Evolutionary conservation across 2,797 vertebrate genomes (phyloP), one percentile per base, ranked within the genome.

Genomic region (Acanthiza pusilla): DNA sequence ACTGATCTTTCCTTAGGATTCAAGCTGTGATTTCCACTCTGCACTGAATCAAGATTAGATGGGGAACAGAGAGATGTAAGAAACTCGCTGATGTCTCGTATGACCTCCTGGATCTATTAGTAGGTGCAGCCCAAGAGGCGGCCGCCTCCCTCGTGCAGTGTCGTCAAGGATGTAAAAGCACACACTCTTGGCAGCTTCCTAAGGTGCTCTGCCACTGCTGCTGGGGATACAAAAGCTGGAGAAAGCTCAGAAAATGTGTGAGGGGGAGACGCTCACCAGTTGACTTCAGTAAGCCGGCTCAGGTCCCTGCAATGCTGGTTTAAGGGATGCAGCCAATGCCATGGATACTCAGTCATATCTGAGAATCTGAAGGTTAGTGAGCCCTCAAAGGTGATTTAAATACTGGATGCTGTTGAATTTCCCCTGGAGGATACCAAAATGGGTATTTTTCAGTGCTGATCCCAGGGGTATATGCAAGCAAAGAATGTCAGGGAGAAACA

Each of bases 71-170:
- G 36, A 48, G 38, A 42, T 50, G 15, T n/a, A 54, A 73, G 58
- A 70, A 87, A 51, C 42, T 50, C 10, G 4, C 16, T 38, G 66
- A 40, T 3, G 1, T 40, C 43, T 66, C 32, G 9, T 47, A 13
- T 25, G 23, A 70, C 43, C 30, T 45, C 12, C 36, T 42, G 55
- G 26, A 47, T 40, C 30, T 78, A 16, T n/a, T 77, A 72, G 55
- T 4, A 79, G 74, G 25, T 43, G n/a, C 47, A 84, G 45, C 58
- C 23, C 42, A 29, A 55, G 65, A 74, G 27, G 17, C 76, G 81
- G 42, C 23, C 19, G 10, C 32, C 17, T 78, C 50, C 57, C 74
- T 42, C 0, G 0, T 19, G 10, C 10, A 7, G 21, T 19, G 48
- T 7, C 12, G 1, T 36, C 73, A 79, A 45, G 32, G 53, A 50